Base-by-base conservation (phyloP, 2,797 vertebrate species). In the Xenops minutus region DNA sequence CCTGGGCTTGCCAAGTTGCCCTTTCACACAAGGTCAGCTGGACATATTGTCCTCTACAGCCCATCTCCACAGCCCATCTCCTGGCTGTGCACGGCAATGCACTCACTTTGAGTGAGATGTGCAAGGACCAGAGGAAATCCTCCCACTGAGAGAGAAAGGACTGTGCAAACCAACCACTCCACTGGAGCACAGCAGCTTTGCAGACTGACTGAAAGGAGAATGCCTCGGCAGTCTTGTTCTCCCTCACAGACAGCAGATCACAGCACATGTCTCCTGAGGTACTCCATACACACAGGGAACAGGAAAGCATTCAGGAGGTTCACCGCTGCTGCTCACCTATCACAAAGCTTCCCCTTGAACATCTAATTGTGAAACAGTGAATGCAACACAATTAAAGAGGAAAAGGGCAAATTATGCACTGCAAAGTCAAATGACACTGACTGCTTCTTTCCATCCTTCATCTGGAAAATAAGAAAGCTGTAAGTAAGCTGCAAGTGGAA, bases 371-470 rank as follows among this genome's bases (percentile, higher is more conserved):
- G 49, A 85, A 93, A 89, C 34, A 91, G n/a, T 71, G 39, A 96
- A 93, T 54, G 52, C 49, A 92, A 93, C 0, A 4, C 67, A 81
- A 48, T 83, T 89, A 85, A 89, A 92, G 83, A 95, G 73, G 72
- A 89, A 94, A 88, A 55, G 72, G 79, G n/a, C 12, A 89, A 88
- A 94, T 95, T 67, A 95, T 21, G 55, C 32, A 39, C 43, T 8
- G 2, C 46, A 26, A 93, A 92, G 75, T 88, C 73, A 80, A 69
- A 95, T 1, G 12, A 79, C 79, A 68, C 32, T 0, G 2, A 87
- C 44, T 92, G 39, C 34, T 68, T 11, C 81, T 86, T 91, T 83
- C 85, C 58, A 34, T 74, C 56, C 41, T 85, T 80, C 63, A 54
- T 23, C 67, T 73, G 71, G 73, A 85, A 94, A 93, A 64, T 49